These are phyloP conservation scores for Chymomyza costata DNA, from an alignment of 1,140 invertebrate genomes.

Conservation along the genomic window DNA sequence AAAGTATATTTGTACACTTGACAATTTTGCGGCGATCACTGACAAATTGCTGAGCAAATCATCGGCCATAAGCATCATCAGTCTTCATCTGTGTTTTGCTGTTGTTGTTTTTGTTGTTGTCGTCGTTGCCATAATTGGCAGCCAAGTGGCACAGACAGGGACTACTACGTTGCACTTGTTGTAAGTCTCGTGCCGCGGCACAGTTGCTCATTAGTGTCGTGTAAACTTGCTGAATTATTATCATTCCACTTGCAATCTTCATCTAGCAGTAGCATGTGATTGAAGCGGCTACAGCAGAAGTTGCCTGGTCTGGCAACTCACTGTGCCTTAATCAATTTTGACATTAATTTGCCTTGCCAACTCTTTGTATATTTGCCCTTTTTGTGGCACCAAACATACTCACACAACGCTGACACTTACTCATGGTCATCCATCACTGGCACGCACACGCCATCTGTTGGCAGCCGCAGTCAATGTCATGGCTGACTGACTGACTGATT, in stretches of 20 bases:
- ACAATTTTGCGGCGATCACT: slow-evolving; percentile 40
- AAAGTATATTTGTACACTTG: not conserved
- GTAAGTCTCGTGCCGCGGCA: not conserved
- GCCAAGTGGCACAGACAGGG: slow-evolving; percentile 30
- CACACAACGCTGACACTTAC: not conserved
- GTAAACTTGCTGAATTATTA: not conserved
- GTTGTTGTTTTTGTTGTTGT: slow-evolving; percentile 1
- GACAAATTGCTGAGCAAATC: slow-evolving; percentile 42
- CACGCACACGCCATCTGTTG: slow-evolving; percentile 4
- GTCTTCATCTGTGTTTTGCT: slow-evolving; percentile 1
- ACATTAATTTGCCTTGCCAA: slow-evolving; percentile 64
- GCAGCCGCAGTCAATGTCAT: not conserved
- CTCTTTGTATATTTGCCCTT: slow-evolving; percentile 32
- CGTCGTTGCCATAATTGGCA: slow-evolving; percentile 53
- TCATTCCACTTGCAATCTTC: not conserved
- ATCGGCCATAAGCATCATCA: slow-evolving; percentile 26
- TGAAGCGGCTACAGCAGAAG: too few species aligned
- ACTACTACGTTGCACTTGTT: not conserved
- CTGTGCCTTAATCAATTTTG: slow-evolving; percentile 61
- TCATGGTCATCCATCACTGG: not conserved
- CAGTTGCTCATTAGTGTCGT: too few species aligned
- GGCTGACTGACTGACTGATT: slow-evolving; percentile 13
- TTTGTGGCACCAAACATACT: slow-evolving; percentile 26
- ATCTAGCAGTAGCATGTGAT: not conserved
- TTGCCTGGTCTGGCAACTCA: too few species aligned